phyloP scores from a whole-genome alignment of 2,888 invertebrate species.

The Kryphioiulus occultus region DNA sequence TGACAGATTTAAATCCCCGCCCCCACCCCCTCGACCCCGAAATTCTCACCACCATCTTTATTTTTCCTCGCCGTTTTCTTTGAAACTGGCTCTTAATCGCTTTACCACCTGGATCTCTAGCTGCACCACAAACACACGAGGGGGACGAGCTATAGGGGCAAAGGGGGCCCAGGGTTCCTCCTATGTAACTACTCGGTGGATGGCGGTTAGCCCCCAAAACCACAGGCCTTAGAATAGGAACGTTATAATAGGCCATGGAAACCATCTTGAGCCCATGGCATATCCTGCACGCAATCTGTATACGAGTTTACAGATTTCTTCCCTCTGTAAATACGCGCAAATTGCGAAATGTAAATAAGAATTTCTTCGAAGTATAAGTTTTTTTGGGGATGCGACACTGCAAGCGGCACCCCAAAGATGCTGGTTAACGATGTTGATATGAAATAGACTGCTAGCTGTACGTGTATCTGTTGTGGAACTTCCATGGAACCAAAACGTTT shows the following conservation, averaged over 20 bases:
- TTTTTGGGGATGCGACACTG: not conserved
- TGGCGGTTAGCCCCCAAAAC: not conserved
- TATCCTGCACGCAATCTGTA: too few species aligned
- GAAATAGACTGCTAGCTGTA: too few species aligned
- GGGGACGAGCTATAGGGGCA: too few species aligned
- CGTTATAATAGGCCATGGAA: not conserved
- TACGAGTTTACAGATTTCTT: not conserved
- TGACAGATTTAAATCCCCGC: constrained; percentile 46
- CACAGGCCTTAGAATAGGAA: not conserved
- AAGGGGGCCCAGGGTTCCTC: too few species aligned
- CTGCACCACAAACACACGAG: not conserved
- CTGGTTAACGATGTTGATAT: not conserved
- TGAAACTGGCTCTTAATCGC: constrained; percentile 39
- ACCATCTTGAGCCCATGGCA: not conserved
- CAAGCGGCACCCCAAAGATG: not conserved
- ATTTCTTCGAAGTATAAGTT: not conserved
- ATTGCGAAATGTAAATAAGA: not conserved
- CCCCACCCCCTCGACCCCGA: not conserved
- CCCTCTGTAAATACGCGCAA: not conserved
- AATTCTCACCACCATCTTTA: not conserved
- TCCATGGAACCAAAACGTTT: too few species aligned
- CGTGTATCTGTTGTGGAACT: too few species aligned
- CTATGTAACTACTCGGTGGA: not conserved
- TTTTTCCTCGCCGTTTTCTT: not conserved
- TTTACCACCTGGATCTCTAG: constrained; percentile 44